Evolutionary conservation across 2,888 invertebrate genomes (phyloP).

Genomic region (Agriopis marginaria): DNA sequence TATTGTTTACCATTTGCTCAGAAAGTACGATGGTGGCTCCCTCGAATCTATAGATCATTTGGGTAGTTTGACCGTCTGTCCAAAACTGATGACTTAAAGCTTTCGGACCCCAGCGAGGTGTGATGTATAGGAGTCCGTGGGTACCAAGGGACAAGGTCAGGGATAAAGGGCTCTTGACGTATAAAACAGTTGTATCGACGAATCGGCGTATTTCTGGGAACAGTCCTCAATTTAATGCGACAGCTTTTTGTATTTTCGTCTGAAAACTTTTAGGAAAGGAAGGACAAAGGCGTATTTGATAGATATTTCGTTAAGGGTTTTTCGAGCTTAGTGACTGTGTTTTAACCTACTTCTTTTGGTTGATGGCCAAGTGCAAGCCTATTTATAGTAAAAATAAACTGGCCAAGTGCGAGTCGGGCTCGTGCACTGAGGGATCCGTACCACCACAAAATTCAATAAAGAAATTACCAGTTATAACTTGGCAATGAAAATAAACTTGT

Average conservation of each 20-base stretch:
- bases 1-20: no score
- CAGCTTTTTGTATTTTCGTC: neutral
- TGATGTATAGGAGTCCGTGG: conserved; percentile 9
- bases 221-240: neutral
- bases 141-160: conserved; percentile 12
- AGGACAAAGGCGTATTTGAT: neutral
- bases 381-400: no score
- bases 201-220: conserved; percentile 9
- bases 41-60: neutral
- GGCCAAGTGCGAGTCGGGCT: no score
- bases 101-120: neutral
- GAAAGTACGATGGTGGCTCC: no score
- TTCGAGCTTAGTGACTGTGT: no score
- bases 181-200: conserved; percentile 25
- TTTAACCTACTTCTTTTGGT: no score
- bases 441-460: no score
- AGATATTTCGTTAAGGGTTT: neutral
- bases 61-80: conserved; percentile 5
- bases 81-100: conserved; percentile 16
- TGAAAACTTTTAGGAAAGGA: neutral
- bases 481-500: no score
- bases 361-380: no score
- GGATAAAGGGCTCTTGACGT: conserved; percentile 25
- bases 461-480: no score
- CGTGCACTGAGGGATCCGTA: no score